These are phyloP conservation scores for Peromyscus melanophrys DNA, from an alignment of 2,797 vertebrate species.

Conservation along the genomic window DNA sequence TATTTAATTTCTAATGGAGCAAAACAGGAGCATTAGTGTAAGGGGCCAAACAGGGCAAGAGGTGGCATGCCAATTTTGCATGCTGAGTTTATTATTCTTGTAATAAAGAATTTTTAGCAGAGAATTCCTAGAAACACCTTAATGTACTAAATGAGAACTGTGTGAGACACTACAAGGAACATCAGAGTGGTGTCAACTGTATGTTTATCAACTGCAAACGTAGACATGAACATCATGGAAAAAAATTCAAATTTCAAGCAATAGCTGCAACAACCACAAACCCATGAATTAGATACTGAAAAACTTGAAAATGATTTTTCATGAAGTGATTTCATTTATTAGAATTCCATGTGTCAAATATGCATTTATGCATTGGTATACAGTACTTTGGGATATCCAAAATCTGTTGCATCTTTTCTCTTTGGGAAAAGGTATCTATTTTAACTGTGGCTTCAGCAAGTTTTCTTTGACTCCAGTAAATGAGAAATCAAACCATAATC, in stretches of 20 bases:
- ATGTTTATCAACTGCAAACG: background rate
- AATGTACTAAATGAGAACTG: background rate
- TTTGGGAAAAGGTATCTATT: background rate
- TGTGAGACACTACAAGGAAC: fast-evolving
- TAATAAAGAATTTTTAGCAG: background rate
- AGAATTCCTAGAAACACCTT: background rate
- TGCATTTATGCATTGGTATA: background rate
- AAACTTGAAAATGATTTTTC: background rate
- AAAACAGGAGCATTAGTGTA: background rate
- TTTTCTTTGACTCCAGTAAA: background rate
- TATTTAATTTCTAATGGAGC: background rate
- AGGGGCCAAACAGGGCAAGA: too few species aligned
- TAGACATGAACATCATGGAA: background rate
- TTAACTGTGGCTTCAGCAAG: background rate
- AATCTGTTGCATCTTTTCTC: background rate
- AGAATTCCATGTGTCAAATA: background rate
- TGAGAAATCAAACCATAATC: background rate
- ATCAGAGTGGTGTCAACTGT: background rate
- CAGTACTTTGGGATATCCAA: background rate
- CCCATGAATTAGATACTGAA: background rate
- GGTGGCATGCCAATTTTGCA: background rate
- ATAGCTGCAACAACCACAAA: background rate
- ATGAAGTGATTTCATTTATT: background rate
- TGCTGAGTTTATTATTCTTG: background rate
- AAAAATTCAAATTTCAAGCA: background rate